Evolutionary conservation across 1,140 invertebrate genomes (phyloP), one percentile per base, ranked within the genome.

Genomic region (Kradibia gibbosae): DNA sequence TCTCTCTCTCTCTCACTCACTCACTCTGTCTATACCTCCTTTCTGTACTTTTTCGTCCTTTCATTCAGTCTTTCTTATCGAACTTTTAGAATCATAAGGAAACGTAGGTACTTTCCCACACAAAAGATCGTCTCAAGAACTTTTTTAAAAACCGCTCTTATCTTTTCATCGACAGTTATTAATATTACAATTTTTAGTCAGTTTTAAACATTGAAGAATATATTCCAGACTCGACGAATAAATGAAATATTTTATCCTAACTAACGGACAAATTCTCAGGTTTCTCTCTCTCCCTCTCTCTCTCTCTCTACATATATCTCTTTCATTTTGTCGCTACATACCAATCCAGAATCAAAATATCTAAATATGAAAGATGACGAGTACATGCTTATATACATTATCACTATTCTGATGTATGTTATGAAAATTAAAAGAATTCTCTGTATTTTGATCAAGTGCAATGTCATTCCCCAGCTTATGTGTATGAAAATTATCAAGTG

Each of bases 1-100:
- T 65, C 67, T 53, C 42, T 42, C 36, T 78, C 31, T 15, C 22
- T 25, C 48, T 62, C 25, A 50, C n/a, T 25, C 81, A 83, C 81
- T 83, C 82, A 79, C 80, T 48, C 73, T 53, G 75, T 86, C 80
- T 70, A 20, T 65, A 53, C 39, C 42, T 42, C 36, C 31, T 15
- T n/a, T 25, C 48, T 62, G n/a, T 72, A 7, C 11, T 34, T 62
- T 34, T 31, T 22, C 42, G 13, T 8, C 13, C 10, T 53, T 17
- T 62, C 28, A 57, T 25, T 74, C n/a, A 11, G 17, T 39, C 48
- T 39, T 36, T 50, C 17, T 67, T 34, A 53, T 53, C 28, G 25
- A 42, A 17, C 13, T 60, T 53, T 53, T 36, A 73, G 71, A 17
- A 50, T 72, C 45, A 13, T 15, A 72, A 45, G 7, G 31, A 36